These are phyloP conservation scores for Alaudala cheleensis DNA, from an alignment of 2,113 vertebrate species.

Conservation along the genomic window DNA sequence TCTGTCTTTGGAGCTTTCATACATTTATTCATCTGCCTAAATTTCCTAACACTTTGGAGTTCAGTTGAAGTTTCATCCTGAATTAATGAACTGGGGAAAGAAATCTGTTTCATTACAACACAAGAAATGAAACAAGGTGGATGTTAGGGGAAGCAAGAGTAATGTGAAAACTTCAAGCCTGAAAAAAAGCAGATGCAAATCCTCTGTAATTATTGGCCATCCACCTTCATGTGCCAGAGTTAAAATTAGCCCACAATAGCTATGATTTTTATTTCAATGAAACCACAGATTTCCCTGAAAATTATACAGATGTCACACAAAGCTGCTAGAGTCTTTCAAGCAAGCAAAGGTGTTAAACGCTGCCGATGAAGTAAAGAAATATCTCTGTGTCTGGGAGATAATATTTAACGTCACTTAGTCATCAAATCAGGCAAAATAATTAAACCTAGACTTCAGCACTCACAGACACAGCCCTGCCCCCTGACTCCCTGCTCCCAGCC, in stretches of 20 bases:
- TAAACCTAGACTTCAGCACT: background rate
- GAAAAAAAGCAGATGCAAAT: background rate
- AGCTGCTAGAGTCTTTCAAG: background rate
- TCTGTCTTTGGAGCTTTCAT: constrained; percentile 35
- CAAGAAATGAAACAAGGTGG: background rate
- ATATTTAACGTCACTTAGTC: background rate
- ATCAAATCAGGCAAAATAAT: background rate
- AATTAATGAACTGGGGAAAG: background rate
- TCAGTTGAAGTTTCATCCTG: background rate
- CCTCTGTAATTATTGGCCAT: background rate
- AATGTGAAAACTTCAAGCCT: background rate
- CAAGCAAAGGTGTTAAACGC: background rate
- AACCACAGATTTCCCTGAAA: background rate
- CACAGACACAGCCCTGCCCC: background rate
- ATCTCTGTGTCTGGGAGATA: background rate
- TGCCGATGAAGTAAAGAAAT: background rate
- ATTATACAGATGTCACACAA: background rate
- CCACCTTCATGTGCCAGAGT: background rate
- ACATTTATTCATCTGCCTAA: constrained; percentile 37
- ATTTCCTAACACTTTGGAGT: constrained; percentile 24
- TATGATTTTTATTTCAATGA: background rate
- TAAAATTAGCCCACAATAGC: background rate
- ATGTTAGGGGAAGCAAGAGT: background rate
- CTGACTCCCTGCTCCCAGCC: background rate
- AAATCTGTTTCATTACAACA: background rate